Percentiles rank a stretch among this genome's conserved stretches.
phyloP scores from a whole-genome alignment of 2,888 invertebrate genomes.

The Mythimna vitellina region DNA sequence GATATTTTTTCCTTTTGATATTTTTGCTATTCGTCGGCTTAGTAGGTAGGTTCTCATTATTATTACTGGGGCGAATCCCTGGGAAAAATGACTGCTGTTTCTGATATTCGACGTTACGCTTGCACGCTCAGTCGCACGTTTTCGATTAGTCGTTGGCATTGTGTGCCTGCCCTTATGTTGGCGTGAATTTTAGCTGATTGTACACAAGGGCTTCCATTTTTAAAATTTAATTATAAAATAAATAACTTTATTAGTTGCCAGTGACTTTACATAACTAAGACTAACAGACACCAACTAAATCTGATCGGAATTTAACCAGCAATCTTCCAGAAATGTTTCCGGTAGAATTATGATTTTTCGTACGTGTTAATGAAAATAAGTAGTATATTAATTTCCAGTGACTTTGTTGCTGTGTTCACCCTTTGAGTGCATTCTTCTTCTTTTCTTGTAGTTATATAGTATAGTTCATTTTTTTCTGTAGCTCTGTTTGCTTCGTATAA shows the following conservation, averaged over 20 bases:
- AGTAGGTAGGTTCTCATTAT: slow-evolving; percentile 68
- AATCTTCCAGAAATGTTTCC: neutral
- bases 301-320: no score
- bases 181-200: slow-evolving; percentile 40
- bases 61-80: slow-evolving; percentile 72
- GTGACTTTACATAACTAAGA: neutral
- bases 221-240: slow-evolving; percentile 29
- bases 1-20: slow-evolving; percentile 77
- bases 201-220: slow-evolving; percentile 35
- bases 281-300: no score
- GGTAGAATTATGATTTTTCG: neutral
- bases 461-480: no score
- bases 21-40: slow-evolving; percentile 72
- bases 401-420: no score
- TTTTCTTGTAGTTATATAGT: no score
- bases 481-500: no score
- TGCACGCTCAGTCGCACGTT: slow-evolving; percentile 45
- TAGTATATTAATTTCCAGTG: no score
- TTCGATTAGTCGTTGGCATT: slow-evolving; percentile 52
- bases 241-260: slow-evolving; percentile 18
- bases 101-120: slow-evolving; percentile 55
- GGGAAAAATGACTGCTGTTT: slow-evolving; percentile 71
- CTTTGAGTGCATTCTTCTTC: no score
- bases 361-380: slow-evolving; percentile 1
- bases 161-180: slow-evolving; percentile 33